Percentiles rank a stretch among this genome's conserved stretches.
These are phyloP conservation scores for Kuschelorhynchus macadamiae DNA, from an alignment of 2,888 invertebrate species.

Conservation along the genomic window DNA sequence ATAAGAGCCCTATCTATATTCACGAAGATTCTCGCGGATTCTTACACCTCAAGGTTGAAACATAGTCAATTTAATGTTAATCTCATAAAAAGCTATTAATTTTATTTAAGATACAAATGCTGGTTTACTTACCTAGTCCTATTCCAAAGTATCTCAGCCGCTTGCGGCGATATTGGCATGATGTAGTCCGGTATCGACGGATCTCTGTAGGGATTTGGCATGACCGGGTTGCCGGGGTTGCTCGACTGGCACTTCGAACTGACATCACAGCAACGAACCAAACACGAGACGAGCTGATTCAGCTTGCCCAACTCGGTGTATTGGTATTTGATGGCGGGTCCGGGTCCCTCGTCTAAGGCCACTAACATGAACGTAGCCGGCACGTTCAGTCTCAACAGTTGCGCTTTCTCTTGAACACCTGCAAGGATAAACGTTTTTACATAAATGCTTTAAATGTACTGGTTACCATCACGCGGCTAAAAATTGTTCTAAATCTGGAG, in stretches of 20 bases:
- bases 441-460: too few relatives aligned
- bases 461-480: too few relatives aligned
- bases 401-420: constrained; percentile 76
- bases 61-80: too few relatives aligned
- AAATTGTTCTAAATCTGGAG: too few relatives aligned
- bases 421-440: constrained; percentile 9
- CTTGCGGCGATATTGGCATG: constrained; percentile 81
- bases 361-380: constrained; percentile 92
- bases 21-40: too few relatives aligned
- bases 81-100: too few relatives aligned
- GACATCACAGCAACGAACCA: constrained; percentile 94
- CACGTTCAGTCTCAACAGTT: constrained; percentile 83
- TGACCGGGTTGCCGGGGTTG: constrained; percentile 72
- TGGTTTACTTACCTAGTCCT: constrained; percentile 76
- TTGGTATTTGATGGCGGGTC: constrained; percentile 95
- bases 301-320: constrained; percentile 95
- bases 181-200: constrained; percentile 73
- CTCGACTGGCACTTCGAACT: constrained; percentile 70
- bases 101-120: neutral
- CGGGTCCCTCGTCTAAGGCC: constrained; percentile 92
- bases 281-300: constrained; percentile 90
- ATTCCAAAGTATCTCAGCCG: constrained; percentile 86
- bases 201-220: constrained; percentile 85
- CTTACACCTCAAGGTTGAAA: too few relatives aligned
- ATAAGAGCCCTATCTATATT: too few relatives aligned